Evolutionary conservation across 2,113 vertebrate genomes (phyloP), one percentile per base, ranked within the genome.

Genomic region (Erinaceus europaeus): DNA sequence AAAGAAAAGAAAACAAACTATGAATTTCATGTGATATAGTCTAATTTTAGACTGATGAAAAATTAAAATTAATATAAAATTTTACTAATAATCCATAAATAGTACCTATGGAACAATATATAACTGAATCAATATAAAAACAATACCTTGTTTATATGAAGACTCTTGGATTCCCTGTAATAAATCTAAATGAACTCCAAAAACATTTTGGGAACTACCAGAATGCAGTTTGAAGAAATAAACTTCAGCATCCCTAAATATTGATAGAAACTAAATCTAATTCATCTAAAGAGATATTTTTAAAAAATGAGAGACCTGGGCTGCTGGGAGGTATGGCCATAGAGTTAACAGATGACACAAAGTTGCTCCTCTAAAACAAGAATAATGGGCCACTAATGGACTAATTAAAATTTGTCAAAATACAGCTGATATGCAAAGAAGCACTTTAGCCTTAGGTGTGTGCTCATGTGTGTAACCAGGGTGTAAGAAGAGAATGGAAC

Each of bases 121-220:
- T 17, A 86, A 32, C 7, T 67, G 8, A 67, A 9, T 79, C 36
- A 67, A 18, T n/a, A 1, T 36, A 77, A 91, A 94, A 84, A 15
- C 12, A 88, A 76, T 42, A 82, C 20, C 61, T 62, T 65, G 32
- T 57, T 94, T 82, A 67, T 18, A 48, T 32, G 36, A 87, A 88
- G 29, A 50, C 89, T 86, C 55, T 62, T 77, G 64, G 62, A 50
- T 77, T 42, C 12, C 48, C 91, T 64, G 34, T 29, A 82, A 40
- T 68, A 77, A 72, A n/a, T 76, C 36, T 34, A 88, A 91, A 89
- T 80, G 68, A 64, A 91, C 57, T 8, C 75, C 73, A 40, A 85
- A 78, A 87, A 38, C 88, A 79, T 74, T 48, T 88, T 75, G 68
- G 18, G 3, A 75, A 62, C 7, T 64, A 81, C 34, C 9, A 44